Conservation (phyloP, 2,888 invertebrate genomes). For the Macrosiphum euphorbiae region DNA sequence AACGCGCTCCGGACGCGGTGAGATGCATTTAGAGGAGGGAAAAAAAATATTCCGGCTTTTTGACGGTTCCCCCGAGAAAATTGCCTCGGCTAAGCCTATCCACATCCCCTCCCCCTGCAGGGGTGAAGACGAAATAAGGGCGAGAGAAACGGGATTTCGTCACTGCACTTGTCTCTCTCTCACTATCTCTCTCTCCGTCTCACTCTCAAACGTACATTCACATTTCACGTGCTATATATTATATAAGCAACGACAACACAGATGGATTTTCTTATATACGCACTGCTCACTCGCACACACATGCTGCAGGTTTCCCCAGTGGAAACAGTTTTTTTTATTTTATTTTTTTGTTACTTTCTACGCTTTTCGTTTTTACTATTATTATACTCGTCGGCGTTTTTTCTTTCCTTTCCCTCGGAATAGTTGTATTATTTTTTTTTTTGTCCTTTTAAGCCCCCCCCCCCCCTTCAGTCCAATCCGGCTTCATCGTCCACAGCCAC, state of each 20-base stretch:
- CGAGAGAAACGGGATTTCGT: neutral
- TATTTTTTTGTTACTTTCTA: neutral
- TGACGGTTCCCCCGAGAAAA: slow-evolving; percentile 13
- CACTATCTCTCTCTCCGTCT: neutral
- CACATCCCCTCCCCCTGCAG: neutral
- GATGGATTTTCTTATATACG: neutral
- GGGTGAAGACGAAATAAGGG: neutral
- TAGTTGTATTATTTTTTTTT: neutral
- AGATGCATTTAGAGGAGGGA: neutral
- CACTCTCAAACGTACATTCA: neutral
- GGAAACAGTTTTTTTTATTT: slow-evolving; percentile 6
- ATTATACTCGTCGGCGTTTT: neutral
- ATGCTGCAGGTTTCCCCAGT: neutral
- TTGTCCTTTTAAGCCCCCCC: neutral
- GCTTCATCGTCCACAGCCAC: neutral
- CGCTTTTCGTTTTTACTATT: slow-evolving; percentile 23
- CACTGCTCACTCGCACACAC: neutral
- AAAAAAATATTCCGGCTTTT: neutral
- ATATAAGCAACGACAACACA: neutral
- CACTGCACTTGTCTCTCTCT: neutral
- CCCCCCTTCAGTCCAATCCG: neutral
- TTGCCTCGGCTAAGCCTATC: neutral
- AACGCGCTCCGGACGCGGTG: neutral
- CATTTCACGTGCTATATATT: neutral
- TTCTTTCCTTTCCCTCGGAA: neutral